These are phyloP conservation scores for Eolophus roseicapilla DNA, from an alignment of 2,113 vertebrate species.

Conservation along the genomic window DNA sequence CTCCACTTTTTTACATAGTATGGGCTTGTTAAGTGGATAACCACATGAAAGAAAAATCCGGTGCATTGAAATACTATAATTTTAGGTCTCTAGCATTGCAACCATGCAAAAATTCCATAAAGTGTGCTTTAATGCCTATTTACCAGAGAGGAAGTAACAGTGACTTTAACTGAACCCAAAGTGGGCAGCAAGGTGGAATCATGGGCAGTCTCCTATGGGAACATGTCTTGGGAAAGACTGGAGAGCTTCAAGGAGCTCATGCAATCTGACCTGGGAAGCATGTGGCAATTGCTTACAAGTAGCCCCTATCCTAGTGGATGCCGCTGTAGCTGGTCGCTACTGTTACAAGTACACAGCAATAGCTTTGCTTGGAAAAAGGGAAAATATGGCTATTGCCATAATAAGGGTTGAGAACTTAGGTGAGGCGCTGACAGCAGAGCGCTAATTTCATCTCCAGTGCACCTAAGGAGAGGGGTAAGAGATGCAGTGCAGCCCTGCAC, in stretches of 20 bases:
- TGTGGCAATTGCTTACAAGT: not conserved
- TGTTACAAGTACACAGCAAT: not conserved
- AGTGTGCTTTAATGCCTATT: not conserved
- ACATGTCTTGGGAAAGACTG: not conserved
- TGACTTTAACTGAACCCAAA: not conserved
- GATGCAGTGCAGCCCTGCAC: not conserved
- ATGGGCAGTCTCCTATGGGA: fast-evolving
- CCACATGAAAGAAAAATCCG: not conserved
- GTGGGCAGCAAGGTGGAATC: not conserved
- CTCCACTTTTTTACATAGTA: not conserved
- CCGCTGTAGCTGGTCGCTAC: not conserved
- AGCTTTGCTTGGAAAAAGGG: not conserved
- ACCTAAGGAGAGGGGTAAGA: not conserved
- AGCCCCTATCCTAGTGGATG: not conserved
- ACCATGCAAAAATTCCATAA: not conserved
- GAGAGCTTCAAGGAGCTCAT: not conserved
- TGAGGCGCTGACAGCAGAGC: not conserved
- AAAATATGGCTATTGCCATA: not conserved
- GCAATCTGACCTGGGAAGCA: not conserved
- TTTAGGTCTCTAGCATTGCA: not conserved
- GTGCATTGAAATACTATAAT: not conserved
- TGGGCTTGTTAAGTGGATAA: not conserved
- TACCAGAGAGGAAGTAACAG: not conserved
- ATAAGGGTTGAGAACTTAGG: not conserved
- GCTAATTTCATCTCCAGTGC: not conserved